Evolutionary conservation across 2,888 invertebrate genomes (phyloP), one percentile per base, ranked within the genome.

Genomic region (Orthonevra nobilis): DNA sequence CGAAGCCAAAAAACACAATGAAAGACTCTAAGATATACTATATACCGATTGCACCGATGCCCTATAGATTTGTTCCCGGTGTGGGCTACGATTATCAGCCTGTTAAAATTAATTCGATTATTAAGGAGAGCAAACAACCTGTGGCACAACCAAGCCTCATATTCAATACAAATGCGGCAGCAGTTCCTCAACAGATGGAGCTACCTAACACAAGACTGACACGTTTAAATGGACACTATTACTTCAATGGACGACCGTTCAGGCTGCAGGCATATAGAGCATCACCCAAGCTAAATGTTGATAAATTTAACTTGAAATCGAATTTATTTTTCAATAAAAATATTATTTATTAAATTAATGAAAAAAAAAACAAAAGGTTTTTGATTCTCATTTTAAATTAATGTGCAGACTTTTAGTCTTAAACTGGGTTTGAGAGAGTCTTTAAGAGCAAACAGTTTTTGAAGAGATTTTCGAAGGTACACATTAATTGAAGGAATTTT

Each of bases 61-160:
- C 96, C 0, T 96, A 96, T 89, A 93, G 95, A 90, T 95, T 93
- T 86, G 93, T 96, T 1, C 95, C 95, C 0, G 95, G 96, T 1
- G 87, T 95, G 32, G 96, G 96, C 0, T 96, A 96, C 88, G 93
- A 96, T 14, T 95, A 95, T 0, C 94, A 95, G 83, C 95, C 95
- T 0, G 92, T 93, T 1, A 85, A 85, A 74, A 87, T 87, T 38
- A 85, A 84, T 46, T 85, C 86, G 12, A 84, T 86, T 9, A 14
- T 83, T 2, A 82, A 82, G 30, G 83, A 83, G 2, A 23, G 52
- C 17, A 50, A 56, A 3, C 60, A 17, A 7, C 48, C 61, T 2
- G 14, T 26, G 14, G 12, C 56, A n/a, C 58, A 26, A 19, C 34
- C 32, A 63, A 68, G 19, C 54, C 61, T 68, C 56, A 60, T 14